These are phyloP conservation scores for Crotalus tigris DNA, from an alignment of 2,113 vertebrate species.

Conservation along the genomic window DNA sequence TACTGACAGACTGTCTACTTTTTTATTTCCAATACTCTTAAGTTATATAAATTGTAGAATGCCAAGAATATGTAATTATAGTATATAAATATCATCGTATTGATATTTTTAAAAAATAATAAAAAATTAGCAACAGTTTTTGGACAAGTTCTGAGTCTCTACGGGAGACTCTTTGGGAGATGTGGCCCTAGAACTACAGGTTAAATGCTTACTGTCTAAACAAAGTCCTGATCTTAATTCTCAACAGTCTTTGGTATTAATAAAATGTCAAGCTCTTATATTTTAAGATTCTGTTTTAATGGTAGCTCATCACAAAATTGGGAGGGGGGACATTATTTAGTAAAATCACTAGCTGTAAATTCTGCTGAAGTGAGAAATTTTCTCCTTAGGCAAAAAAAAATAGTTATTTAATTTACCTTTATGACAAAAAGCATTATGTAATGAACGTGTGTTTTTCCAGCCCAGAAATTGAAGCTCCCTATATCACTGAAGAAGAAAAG, in stretches of 20 bases:
- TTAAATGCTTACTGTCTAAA: neutral
- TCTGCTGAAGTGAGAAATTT: neutral
- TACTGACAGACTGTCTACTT: neutral
- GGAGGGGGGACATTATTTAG: neutral
- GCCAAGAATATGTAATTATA: neutral
- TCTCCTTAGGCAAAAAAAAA: neutral
- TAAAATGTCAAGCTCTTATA: neutral
- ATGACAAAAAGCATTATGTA: neutral
- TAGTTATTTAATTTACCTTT: neutral
- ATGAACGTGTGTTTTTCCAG: slow-evolving; percentile 59
- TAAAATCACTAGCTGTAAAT: neutral
- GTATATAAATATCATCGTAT: neutral
- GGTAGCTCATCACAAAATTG: neutral
- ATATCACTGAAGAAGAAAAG: slow-evolving; percentile 82
- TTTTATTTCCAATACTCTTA: neutral
- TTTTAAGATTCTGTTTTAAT: neutral
- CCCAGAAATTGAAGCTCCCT: slow-evolving; percentile 87
- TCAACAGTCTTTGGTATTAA: neutral
- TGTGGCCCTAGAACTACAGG: neutral
- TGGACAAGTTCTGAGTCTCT: neutral
- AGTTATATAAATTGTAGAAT: neutral
- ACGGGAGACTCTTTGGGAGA: neutral
- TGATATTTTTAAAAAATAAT: neutral
- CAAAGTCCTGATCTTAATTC: neutral
- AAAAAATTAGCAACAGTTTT: neutral